A percentile compares a stretch with the other conserved stretches of the same genome.
Conservation (phyloP, 1,140 invertebrate species). For the Nephila pilipes region DNA sequence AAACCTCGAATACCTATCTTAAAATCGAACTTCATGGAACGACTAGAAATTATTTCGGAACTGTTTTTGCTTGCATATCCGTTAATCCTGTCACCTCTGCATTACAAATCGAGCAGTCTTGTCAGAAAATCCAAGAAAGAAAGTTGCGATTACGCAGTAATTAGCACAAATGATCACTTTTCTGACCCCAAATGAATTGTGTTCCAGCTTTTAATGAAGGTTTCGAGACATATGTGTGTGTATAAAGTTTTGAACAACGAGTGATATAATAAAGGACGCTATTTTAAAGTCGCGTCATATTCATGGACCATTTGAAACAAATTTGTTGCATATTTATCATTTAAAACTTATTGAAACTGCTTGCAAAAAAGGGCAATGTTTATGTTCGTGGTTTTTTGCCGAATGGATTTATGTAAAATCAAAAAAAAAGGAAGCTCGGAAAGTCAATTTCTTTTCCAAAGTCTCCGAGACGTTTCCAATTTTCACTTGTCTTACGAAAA, state of each 20-base stretch:
- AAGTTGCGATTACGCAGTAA: too few species aligned
- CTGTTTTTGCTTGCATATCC: background rate
- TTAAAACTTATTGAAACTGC: background rate
- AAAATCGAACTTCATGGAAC: background rate
- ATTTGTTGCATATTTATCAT: background rate
- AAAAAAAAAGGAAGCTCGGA: background rate
- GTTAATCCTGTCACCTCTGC: background rate
- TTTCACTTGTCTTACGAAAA: background rate
- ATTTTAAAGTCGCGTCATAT: background rate
- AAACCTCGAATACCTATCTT: background rate
- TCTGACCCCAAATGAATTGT: too few species aligned
- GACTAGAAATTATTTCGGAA: background rate
- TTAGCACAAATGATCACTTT: too few species aligned
- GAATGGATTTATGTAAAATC: too few species aligned
- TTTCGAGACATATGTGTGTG: background rate
- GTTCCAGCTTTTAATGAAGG: too few species aligned
- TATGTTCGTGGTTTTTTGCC: background rate
- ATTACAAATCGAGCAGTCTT: background rate
- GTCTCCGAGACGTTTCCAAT: background rate
- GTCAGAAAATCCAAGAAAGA: too few species aligned
- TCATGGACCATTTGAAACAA: background rate
- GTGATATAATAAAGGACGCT: background rate
- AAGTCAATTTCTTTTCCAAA: conserved; percentile 21
- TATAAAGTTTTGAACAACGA: background rate
- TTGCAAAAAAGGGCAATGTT: background rate